A percentile compares a stretch with the other conserved stretches of the same genome.
Conservation (phyloP, 2,797 vertebrate species). For the Sylvia borin region DNA sequence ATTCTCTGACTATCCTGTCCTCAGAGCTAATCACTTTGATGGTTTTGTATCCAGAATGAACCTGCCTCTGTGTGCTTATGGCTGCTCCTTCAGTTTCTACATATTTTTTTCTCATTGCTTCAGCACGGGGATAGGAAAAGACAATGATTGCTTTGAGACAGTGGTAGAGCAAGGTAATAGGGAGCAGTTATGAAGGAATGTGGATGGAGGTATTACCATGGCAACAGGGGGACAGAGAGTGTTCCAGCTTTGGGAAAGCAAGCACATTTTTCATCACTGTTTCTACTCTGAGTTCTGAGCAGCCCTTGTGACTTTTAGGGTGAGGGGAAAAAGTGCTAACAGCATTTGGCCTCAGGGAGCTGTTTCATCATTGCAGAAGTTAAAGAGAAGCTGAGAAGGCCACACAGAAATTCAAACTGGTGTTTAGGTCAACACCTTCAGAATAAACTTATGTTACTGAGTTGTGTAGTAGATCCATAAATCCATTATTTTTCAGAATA, state of each 20-base stretch:
- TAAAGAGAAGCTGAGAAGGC: background rate
- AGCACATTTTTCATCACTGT: background rate
- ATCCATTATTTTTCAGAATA: background rate
- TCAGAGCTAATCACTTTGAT: background rate
- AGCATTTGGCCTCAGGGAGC: background rate
- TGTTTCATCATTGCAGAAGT: background rate
- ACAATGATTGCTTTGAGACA: background rate
- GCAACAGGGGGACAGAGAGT: slow-evolving; percentile 48
- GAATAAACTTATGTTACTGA: background rate
- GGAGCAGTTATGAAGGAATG: slow-evolving; percentile 19
- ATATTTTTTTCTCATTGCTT: background rate
- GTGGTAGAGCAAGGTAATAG: background rate
- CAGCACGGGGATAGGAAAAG: background rate
- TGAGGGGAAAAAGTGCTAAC: background rate
- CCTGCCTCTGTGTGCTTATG: background rate
- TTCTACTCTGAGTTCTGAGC: background rate
- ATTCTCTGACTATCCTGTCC: background rate
- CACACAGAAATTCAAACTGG: background rate
- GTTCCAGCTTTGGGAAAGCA: slow-evolving; percentile 34
- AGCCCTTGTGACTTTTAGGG: background rate
- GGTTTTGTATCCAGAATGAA: background rate
- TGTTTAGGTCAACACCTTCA: background rate
- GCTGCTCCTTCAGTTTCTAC: background rate
- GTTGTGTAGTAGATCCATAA: background rate
- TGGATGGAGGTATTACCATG: slow-evolving; percentile 56